These are phyloP conservation scores for Telmatochromis bifrenatus DNA, from an alignment of 2,113 vertebrate species.

Conservation along the genomic window DNA sequence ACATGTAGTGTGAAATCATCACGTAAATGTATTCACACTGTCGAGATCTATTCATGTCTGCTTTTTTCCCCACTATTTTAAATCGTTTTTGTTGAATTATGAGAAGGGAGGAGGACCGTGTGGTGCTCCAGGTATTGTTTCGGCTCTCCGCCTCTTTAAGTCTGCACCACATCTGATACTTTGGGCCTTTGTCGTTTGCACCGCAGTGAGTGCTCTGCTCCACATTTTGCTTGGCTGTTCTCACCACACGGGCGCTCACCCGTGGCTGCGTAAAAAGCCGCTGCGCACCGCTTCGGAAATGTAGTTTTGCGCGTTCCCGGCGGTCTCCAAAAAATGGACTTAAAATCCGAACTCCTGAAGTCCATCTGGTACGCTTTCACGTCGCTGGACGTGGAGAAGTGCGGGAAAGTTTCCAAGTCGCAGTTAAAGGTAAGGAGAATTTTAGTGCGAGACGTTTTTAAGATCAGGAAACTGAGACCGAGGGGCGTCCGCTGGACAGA, in stretches of 20 bases:
- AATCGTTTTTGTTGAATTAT: neutral
- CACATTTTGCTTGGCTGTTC: conserved; percentile 23
- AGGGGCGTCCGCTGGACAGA: neutral
- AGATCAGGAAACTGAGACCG: conserved; percentile 9
- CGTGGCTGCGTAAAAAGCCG: conserved; percentile 30
- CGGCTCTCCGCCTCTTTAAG: conserved; percentile 43
- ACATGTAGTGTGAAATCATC: neutral
- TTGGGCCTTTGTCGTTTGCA: neutral
- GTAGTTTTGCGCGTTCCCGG: conserved; percentile 10
- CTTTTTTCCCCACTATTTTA: rapidly evolving
- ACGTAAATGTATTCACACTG: neutral
- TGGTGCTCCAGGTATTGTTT: neutral
- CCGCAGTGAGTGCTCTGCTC: conserved; percentile 26
- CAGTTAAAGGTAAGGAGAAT: conserved; percentile 68
- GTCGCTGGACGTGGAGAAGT: conserved; percentile 70
- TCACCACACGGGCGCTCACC: neutral
- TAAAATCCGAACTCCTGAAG: conserved; percentile 71
- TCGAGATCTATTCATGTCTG: neutral
- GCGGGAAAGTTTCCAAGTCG: conserved; percentile 74
- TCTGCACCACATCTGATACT: conserved; percentile 18
- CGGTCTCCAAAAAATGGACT: conserved; percentile 54
- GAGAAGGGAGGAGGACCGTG: neutral
- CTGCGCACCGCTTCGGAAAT: conserved; percentile 23
- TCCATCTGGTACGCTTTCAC: conserved; percentile 77
- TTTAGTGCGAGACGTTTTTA: neutral